A percentile compares a stretch with the other conserved stretches of the same genome.
Conservation (phyloP, 2,113 vertebrate species). For the Elephantulus edwardii region DNA sequence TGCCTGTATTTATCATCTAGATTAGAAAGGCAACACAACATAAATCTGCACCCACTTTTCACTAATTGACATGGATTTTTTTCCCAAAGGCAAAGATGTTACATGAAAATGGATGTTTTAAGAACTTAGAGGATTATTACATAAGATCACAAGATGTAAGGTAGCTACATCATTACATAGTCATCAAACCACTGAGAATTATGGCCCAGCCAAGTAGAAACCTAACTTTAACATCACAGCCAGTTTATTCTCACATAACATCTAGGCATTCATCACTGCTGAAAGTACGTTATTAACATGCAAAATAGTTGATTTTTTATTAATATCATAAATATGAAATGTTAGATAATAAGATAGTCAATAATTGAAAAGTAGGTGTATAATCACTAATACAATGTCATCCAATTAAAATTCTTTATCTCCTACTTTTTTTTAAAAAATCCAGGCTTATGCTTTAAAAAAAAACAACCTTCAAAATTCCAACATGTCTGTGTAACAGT, state of each 20-base stretch:
- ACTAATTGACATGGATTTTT: too few relatives aligned
- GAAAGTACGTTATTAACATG: not conserved
- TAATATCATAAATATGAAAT: not conserved
- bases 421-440: not conserved
- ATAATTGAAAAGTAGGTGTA: not conserved
- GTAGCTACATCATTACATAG: too few relatives aligned
- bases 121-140: too few relatives aligned
- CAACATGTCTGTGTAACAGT: not conserved
- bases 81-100: too few relatives aligned
- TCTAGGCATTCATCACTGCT: not conserved
- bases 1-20: not conserved
- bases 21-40: not conserved
- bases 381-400: not conserved
- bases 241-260: not conserved
- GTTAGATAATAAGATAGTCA: not conserved
- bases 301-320: not conserved
- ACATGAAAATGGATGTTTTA: too few relatives aligned
- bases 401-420: not conserved
- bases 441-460: not conserved
- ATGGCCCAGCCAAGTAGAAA: not conserved
- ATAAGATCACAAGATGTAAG: too few relatives aligned
- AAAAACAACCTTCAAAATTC: not conserved
- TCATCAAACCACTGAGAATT: too few relatives aligned
- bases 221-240: not conserved
- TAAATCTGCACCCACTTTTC: not conserved